These are phyloP conservation scores for Congeria kusceri DNA, from an alignment of 2,888 invertebrate species.

Conservation along the genomic window DNA sequence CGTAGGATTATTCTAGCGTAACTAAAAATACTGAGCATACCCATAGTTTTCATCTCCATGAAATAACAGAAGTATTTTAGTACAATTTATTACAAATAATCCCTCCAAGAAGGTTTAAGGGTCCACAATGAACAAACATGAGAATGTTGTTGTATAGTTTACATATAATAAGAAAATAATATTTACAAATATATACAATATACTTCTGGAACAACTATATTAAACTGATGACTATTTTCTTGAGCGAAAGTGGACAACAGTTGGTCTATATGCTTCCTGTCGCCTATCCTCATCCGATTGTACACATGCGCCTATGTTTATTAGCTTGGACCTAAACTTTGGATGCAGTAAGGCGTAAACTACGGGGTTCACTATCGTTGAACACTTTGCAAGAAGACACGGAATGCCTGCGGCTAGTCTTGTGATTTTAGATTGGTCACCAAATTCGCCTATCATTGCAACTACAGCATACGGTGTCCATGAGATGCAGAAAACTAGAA, in stretches of 20 bases:
- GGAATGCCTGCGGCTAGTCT: conserved; percentile 90
- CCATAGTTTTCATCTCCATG: too few relatives aligned
- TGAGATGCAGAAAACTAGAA: conserved; percentile 90
- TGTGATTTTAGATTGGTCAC: conserved; percentile 88
- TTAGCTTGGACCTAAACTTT: conserved; percentile 56
- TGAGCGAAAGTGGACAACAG: conserved; percentile 10
- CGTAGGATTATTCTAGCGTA: too few relatives aligned
- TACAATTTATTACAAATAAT: too few relatives aligned
- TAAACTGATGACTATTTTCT: too few relatives aligned
- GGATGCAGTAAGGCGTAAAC: conserved; percentile 83
- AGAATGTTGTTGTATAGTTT: too few relatives aligned
- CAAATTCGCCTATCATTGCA: conserved; percentile 90
- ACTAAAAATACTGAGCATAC: too few relatives aligned
- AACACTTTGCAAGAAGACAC: conserved; percentile 91
- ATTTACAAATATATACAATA: too few relatives aligned
- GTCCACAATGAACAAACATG: too few relatives aligned
- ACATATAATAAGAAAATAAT: too few relatives aligned
- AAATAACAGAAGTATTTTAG: too few relatives aligned
- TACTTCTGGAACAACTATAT: too few relatives aligned
- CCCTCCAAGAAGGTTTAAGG: too few relatives aligned
- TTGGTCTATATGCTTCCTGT: conserved; percentile 6
- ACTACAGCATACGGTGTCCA: conserved; percentile 94
- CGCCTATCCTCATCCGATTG: not conserved
- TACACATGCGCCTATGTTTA: not conserved
- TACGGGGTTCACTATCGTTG: conserved; percentile 87